Evolutionary conservation across 2,113 vertebrate species (phyloP).

Genomic region (Notechis scutatus): DNA sequence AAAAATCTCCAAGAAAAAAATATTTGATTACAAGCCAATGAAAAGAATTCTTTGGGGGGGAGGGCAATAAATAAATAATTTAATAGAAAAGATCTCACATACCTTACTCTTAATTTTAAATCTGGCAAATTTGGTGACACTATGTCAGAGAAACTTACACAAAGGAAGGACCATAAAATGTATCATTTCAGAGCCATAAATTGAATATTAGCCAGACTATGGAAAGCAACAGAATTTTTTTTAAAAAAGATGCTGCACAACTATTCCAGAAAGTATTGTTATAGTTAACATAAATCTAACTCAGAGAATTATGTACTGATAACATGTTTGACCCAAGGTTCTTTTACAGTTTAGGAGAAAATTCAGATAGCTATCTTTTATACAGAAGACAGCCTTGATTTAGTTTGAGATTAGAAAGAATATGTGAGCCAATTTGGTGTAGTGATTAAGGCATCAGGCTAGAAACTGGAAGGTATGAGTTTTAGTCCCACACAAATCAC

Average conservation of each 20-base stretch:
- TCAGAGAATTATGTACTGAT: background rate
- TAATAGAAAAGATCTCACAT: background rate
- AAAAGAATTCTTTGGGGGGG: background rate
- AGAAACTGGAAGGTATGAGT: background rate
- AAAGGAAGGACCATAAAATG: background rate
- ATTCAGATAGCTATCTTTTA: background rate
- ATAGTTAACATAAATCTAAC: background rate
- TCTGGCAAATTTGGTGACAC: background rate
- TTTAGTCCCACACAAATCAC: background rate
- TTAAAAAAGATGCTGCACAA: background rate
- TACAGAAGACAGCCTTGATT: background rate
- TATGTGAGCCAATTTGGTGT: background rate
- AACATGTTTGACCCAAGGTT: background rate
- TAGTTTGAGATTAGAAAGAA: background rate
- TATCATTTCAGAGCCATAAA: background rate
- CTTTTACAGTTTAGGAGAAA: background rate
- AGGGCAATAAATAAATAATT: background rate
- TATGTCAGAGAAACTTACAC: background rate
- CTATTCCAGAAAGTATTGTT: background rate
- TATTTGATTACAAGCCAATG: background rate
- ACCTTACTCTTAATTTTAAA: background rate
- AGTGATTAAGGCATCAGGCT: background rate
- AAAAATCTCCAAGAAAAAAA: background rate
- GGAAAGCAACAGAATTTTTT: background rate
- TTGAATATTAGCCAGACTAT: background rate